These are phyloP conservation scores for Stercorarius parasiticus DNA, from an alignment of 2,113 vertebrate species.

Conservation along the genomic window DNA sequence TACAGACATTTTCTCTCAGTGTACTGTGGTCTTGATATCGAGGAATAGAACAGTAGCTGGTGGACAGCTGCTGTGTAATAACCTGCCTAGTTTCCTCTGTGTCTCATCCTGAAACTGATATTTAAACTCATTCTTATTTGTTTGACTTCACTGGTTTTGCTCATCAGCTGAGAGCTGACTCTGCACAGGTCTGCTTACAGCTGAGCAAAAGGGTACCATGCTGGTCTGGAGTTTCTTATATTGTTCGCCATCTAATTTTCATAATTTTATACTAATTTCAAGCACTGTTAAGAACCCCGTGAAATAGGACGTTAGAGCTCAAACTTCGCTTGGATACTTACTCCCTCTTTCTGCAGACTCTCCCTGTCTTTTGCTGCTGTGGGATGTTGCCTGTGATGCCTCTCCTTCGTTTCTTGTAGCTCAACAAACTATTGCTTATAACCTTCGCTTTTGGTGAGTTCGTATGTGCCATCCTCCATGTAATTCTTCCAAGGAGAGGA, in stretches of 20 bases:
- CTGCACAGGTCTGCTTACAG: neutral
- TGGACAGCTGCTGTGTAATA: constrained; percentile 6
- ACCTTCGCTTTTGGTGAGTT: neutral
- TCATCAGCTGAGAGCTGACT: neutral
- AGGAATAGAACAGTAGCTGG: neutral
- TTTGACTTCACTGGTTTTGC: neutral
- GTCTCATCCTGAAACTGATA: neutral
- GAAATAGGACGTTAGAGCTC: neutral
- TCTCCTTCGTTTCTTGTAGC: neutral
- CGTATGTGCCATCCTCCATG: accelerated
- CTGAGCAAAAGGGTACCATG: neutral
- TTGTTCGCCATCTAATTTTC: neutral
- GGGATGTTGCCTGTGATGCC: neutral
- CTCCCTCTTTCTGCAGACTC: neutral
- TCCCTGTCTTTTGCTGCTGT: neutral
- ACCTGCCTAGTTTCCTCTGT: neutral
- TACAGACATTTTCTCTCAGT: neutral
- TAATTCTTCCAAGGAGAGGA: neutral
- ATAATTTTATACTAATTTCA: neutral
- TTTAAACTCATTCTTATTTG: neutral
- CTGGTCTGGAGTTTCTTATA: neutral
- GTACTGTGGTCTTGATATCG: neutral
- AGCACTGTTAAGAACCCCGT: neutral
- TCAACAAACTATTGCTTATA: neutral
- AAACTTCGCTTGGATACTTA: neutral